Conservation (phyloP, 2,888 invertebrate species). For the Mythimna pallens region DNA sequence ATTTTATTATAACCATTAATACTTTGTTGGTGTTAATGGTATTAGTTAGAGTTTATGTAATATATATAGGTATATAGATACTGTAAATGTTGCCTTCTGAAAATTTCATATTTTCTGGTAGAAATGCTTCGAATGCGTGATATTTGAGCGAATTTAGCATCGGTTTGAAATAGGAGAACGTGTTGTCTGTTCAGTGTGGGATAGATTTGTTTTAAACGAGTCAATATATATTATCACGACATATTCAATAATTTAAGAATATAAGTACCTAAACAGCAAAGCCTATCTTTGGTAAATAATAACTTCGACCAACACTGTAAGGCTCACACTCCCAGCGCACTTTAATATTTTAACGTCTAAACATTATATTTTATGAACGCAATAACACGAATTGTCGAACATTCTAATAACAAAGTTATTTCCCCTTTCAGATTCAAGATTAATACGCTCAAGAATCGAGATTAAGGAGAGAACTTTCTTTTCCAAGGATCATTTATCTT, state of each 20-base stretch:
- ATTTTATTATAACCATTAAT: background rate
- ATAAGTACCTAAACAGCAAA: background rate
- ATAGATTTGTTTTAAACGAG: background rate
- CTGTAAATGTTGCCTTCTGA: background rate
- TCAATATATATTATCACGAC: background rate
- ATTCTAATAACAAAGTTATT: constrained; percentile 44
- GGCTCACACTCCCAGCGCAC: background rate
- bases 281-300: background rate
- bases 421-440: constrained; percentile 45
- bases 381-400: constrained; percentile 38
- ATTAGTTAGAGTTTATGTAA: background rate
- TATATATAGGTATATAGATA: background rate
- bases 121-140: too few relatives aligned
- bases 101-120: too few relatives aligned
- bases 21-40: background rate
- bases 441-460: constrained; percentile 42
- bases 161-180: background rate
- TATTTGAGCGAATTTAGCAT: background rate
- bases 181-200: background rate
- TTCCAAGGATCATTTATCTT: constrained; percentile 40
- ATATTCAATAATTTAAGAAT: background rate
- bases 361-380: constrained; percentile 3
- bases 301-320: background rate
- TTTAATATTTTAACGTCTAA: background rate
- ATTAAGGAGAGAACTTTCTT: constrained; percentile 43